Evolutionary conservation across 2,797 vertebrate genomes (phyloP).

Genomic region (Phalanger gymnotis): DNA sequence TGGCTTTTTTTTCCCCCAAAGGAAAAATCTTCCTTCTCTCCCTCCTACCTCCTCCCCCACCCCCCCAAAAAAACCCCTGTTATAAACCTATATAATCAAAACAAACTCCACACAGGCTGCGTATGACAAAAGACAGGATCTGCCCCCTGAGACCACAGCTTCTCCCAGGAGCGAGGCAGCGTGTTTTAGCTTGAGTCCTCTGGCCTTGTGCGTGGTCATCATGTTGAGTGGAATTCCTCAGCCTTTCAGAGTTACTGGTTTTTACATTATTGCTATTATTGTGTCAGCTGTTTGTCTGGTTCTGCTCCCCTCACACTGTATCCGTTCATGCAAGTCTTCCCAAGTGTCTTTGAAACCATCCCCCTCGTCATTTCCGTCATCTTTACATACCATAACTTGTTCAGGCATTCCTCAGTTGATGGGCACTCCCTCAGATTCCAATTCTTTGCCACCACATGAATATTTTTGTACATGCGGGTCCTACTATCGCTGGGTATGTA

Average conservation of each 20-base stretch:
- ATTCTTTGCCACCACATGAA: background rate
- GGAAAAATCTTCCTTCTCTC: background rate
- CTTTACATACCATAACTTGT: background rate
- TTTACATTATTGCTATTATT: no score
- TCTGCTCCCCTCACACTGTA: background rate
- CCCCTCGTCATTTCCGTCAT: background rate
- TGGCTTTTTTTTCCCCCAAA: background rate
- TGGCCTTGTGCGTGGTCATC: no score
- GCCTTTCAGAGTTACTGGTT: background rate
- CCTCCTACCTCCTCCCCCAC: background rate
- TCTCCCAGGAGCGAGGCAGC: no score
- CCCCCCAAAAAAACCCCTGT: background rate
- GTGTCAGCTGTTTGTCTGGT: background rate
- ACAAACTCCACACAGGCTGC: no score
- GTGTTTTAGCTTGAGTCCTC: no score
- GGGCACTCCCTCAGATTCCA: background rate
- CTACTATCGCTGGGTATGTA: background rate
- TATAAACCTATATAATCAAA: no score
- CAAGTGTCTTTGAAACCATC: background rate
- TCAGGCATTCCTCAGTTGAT: background rate
- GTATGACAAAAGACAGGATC: no score
- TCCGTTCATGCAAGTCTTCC: no score
- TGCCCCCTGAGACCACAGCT: no score
- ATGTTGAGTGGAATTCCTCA: background rate
- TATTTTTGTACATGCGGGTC: no score